Conservation (phyloP, 2,113 vertebrate genomes). For the Cricetomys ansorgei region DNA sequence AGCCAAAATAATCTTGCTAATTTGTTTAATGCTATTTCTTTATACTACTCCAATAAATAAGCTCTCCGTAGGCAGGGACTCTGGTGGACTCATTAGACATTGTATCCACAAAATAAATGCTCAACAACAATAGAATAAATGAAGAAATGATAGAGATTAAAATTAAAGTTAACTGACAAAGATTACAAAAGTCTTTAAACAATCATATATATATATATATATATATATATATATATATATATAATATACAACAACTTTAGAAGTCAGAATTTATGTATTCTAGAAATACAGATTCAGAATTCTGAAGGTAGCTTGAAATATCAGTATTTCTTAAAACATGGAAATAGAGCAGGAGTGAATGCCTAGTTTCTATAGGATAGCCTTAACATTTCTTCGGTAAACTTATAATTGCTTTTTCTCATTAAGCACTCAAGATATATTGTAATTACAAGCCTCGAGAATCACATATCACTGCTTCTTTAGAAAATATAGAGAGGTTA, state of each 20-base stretch:
- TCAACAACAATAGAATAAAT: slow-evolving; percentile 19
- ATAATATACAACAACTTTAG: slow-evolving; percentile 24
- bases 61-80: not conserved
- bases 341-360: slow-evolving; percentile 36
- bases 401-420: slow-evolving; percentile 60
- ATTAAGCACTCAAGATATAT: slow-evolving; percentile 41
- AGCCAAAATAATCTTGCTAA: not conserved
- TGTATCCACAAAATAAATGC: slow-evolving; percentile 11
- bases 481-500: slow-evolving; percentile 63
- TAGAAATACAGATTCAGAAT: slow-evolving; percentile 56
- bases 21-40: slow-evolving; percentile 31
- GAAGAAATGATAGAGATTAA: not conserved
- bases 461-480: slow-evolving; percentile 17
- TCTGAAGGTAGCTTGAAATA: slow-evolving; percentile 42
- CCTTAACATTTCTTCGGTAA: slow-evolving; percentile 53
- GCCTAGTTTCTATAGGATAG: slow-evolving; percentile 45
- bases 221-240: no score
- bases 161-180: not conserved
- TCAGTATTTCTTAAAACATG: slow-evolving; percentile 49
- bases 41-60: slow-evolving; percentile 4
- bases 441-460: slow-evolving; percentile 60
- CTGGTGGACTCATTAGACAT: not conserved
- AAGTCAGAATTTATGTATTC: slow-evolving; percentile 39
- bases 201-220: no score
- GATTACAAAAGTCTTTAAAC: not conserved